Conservation (phyloP, 2,113 vertebrate genomes). For the Pangasianodon gigas region DNA sequence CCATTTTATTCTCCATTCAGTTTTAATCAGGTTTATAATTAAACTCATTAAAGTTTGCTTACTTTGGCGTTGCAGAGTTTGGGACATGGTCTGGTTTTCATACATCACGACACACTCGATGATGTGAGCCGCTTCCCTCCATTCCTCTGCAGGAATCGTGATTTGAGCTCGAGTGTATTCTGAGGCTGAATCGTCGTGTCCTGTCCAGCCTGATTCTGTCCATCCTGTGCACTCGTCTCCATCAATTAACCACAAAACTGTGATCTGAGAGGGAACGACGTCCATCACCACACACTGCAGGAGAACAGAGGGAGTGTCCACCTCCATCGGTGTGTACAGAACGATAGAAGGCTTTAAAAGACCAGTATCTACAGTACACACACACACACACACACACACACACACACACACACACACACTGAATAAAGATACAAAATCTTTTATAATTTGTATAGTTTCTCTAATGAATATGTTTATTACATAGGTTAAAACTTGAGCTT, state of each 20-base stretch:
- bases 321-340: background rate
- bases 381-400: no score
- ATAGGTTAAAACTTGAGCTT: no score
- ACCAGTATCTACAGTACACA: slow-evolving; percentile 16
- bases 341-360: slow-evolving; percentile 11
- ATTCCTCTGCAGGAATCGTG: slow-evolving; percentile 19
- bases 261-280: slow-evolving; percentile 34
- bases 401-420: background rate
- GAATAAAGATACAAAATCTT: no score
- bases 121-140: background rate
- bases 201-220: slow-evolving; percentile 47
- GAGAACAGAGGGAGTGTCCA: background rate
- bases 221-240: slow-evolving; percentile 3
- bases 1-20: background rate
- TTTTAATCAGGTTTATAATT: background rate
- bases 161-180: slow-evolving; percentile 44
- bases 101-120: slow-evolving; percentile 36
- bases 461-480: no score
- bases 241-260: slow-evolving; percentile 38
- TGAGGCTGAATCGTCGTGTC: background rate
- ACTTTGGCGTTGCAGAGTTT: slow-evolving; percentile 15
- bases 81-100: background rate
- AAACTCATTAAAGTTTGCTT: background rate
- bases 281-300: slow-evolving; percentile 47
- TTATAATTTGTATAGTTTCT: no score